Evolutionary conservation across 2,113 vertebrate species (phyloP).

Genomic region (Anhinga anhinga): DNA sequence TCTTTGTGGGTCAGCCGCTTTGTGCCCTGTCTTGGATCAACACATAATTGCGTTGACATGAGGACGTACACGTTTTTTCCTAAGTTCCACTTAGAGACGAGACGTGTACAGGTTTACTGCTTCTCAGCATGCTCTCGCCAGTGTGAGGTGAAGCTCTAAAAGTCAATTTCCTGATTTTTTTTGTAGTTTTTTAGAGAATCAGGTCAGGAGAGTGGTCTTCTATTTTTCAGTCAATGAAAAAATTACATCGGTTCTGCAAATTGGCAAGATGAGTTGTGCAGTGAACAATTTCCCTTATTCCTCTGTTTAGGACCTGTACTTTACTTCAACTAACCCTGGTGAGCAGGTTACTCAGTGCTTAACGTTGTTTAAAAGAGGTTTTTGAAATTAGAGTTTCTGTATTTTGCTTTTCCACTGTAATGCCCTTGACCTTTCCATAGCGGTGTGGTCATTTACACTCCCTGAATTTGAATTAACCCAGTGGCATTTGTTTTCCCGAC

Average conservation of each 20-base stretch:
- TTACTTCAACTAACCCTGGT: background rate
- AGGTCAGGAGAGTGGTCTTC: background rate
- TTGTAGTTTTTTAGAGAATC: background rate
- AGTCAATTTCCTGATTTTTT: background rate
- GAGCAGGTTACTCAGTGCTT: background rate
- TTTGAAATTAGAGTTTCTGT: fast-evolving
- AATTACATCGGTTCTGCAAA: background rate
- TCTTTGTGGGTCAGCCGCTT: background rate
- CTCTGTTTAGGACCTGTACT: background rate
- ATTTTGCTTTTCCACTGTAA: background rate
- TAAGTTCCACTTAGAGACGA: background rate
- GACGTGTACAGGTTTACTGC: background rate
- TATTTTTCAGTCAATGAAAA: background rate
- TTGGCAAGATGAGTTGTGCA: background rate
- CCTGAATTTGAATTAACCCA: background rate
- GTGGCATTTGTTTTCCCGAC: background rate
- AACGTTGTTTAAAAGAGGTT: fast-evolving
- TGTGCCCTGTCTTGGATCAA: background rate
- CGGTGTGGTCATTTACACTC: fast-evolving
- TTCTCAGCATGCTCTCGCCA: background rate
- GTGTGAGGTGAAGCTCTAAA: background rate
- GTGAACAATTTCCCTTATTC: background rate
- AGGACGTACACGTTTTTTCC: fast-evolving
- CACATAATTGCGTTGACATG: fast-evolving
- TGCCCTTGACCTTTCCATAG: background rate